Conservation (phyloP, 53 echinoderm and acorn worm genomes). For the Arbacia lixula region DNA sequence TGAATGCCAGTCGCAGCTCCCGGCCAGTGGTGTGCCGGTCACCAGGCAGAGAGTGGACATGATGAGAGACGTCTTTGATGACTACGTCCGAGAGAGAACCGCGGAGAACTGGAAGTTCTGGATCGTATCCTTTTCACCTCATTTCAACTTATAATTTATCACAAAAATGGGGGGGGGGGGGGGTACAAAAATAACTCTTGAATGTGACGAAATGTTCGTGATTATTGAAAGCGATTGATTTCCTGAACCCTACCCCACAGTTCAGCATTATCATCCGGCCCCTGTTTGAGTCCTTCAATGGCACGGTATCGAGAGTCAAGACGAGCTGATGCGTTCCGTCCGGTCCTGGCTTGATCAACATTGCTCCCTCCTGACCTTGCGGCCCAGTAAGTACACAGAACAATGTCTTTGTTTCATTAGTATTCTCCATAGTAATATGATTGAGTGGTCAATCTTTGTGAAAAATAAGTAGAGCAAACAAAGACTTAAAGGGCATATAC, state of each 20-base stretch:
- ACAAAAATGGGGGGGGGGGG: too few species aligned
- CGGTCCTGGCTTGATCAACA: conserved; percentile 93
- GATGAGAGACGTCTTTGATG: conserved; percentile 94
- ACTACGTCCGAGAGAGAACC: conserved; percentile 94
- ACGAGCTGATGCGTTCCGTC: conserved; percentile 91
- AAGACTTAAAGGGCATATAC: too few species aligned
- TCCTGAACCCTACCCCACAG: too few species aligned
- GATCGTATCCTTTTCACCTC: conserved; percentile 99
- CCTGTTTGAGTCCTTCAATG: conserved; percentile 94
- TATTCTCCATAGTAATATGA: too few species aligned
- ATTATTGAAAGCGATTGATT: too few species aligned
- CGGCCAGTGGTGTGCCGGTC: conserved; percentile 96
- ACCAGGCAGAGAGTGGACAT: conserved; percentile 91
- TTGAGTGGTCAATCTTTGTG: too few species aligned
- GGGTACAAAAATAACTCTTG: too few species aligned
- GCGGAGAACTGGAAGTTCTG: conserved; percentile 98
- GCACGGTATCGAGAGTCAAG: conserved; percentile 76
- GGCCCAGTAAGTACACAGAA: conserved; percentile 80
- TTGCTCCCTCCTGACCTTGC: conserved; percentile 90
- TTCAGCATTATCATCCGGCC: conserved; percentile 99
- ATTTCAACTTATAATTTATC: neutral
- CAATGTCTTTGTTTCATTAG: neutral
- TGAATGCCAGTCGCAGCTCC: conserved; percentile 91
- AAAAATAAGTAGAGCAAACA: neutral
- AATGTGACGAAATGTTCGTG: too few species aligned